Evolutionary conservation across 30 jellyfish, hydroid and myxozoan genomes (phyloP).

Genomic region (Aurelia aurita complex sp. Pacific): DNA sequence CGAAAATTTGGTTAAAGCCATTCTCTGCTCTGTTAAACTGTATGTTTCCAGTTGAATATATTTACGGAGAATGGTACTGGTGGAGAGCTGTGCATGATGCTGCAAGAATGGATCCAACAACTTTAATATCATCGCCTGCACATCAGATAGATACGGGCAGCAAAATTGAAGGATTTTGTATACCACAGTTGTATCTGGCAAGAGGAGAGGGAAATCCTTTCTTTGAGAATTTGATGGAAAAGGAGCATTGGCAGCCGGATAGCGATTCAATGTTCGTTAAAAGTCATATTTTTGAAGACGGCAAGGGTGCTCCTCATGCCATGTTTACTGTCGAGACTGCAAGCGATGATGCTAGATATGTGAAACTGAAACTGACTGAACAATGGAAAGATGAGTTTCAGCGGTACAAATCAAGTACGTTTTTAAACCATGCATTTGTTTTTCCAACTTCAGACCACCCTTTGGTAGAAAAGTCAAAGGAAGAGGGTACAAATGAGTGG

Average conservation of each 20-base stretch:
- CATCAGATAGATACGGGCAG: slow-evolving; percentile 17
- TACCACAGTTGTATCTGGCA: slow-evolving; percentile 25
- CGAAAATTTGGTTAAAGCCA: slow-evolving; percentile 30
- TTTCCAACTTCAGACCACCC: slow-evolving; percentile 19
- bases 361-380: slow-evolving; percentile 18
- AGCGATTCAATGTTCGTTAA: slow-evolving; percentile 14
- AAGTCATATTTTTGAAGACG: slow-evolving; percentile 18
- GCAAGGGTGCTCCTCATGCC: neutral
- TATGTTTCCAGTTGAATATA: slow-evolving; percentile 38
- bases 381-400: slow-evolving; percentile 26
- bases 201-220: neutral
- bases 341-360: slow-evolving; percentile 34
- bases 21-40: slow-evolving; percentile 3
- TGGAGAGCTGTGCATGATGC: slow-evolving; percentile 13
- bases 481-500: neutral
- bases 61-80: slow-evolving; percentile 44
- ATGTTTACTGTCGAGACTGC: slow-evolving; percentile 22
- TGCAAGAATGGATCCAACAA: neutral
- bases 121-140: slow-evolving; percentile 1
- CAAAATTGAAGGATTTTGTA: slow-evolving; percentile 47
- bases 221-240: neutral
- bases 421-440: slow-evolving; percentile 16
- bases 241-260: slow-evolving; percentile 38
- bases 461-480: neutral
- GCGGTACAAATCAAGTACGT: slow-evolving; percentile 7